phyloP scores from a whole-genome alignment of 2,888 invertebrate genomes.

The Hypercompe scribonia region DNA sequence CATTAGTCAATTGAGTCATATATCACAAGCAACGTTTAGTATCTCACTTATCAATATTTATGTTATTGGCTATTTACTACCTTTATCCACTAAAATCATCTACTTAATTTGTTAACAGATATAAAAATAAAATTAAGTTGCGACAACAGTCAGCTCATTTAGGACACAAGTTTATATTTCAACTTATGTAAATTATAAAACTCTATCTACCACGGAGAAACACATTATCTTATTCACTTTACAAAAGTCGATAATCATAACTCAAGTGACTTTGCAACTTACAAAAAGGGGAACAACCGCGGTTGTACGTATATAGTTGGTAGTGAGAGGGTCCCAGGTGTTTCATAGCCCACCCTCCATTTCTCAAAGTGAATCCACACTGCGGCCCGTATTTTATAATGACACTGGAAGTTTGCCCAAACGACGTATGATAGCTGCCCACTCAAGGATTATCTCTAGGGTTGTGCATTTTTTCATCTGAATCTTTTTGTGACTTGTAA shows the following conservation, averaged over 20 bases:
- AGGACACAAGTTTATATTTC: slow-evolving; percentile 10
- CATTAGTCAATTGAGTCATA: slow-evolving; percentile 20
- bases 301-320: slow-evolving; percentile 53
- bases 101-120: neutral
- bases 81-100: slow-evolving; percentile 10
- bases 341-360: slow-evolving; percentile 73
- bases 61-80: slow-evolving; percentile 13
- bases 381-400: slow-evolving; percentile 83
- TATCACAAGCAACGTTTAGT: slow-evolving; percentile 11
- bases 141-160: slow-evolving; percentile 6
- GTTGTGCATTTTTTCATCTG: slow-evolving; percentile 61
- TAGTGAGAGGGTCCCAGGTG: slow-evolving; percentile 74
- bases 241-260: slow-evolving; percentile 60
- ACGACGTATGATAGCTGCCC: slow-evolving; percentile 80
- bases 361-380: slow-evolving; percentile 84
- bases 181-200: slow-evolving; percentile 27
- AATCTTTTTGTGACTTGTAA: slow-evolving; percentile 56
- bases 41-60: slow-evolving; percentile 25
- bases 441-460: slow-evolving; percentile 77
- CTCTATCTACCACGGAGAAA: slow-evolving; percentile 31
- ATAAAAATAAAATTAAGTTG: slow-evolving; percentile 4
- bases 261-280: slow-evolving; percentile 63
- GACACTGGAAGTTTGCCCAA: slow-evolving; percentile 78
- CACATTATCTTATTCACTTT: slow-evolving; percentile 49
- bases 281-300: slow-evolving; percentile 63